Base-by-base conservation (phyloP, 2,888 invertebrate species). In the Cactoblastis cactorum region DNA sequence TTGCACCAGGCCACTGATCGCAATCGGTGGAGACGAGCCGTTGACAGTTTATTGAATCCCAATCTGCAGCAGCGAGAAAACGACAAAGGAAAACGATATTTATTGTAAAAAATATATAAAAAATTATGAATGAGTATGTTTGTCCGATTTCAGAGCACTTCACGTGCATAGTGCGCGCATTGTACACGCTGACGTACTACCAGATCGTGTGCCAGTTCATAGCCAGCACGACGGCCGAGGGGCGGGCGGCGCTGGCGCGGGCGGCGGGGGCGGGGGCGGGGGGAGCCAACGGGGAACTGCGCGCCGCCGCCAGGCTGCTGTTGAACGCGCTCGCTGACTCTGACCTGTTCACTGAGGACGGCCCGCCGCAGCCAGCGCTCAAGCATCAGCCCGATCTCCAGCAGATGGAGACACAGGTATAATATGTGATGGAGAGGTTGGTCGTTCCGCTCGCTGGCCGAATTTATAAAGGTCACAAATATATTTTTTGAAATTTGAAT, bases 131-230 rank as follows among this genome's bases (percentile, higher is more conserved):
- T n/a, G n/a, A n/a, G n/a, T n/a, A n/a, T 22, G 22, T 22, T 22
- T 22, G 6, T 22, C 6, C 22, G 22, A 22, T 22, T 12, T 1
- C 91, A 97, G 97, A 94, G 48, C 97, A 97, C 77, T 97, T 96
- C 85, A 95, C 95, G 0, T 94, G 95, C 73, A 93, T 97, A 67
- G 95, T 97, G 1, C 95, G 95, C 77, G 94, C 95, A 58, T 91
- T 97, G 59, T 98, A 96, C 90, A 96, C 97, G 78, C 91, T 98
- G 57, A 91, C 95, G 54, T 97, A 96, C 87, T 95, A 97, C 80
- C 97, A 98, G 91, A 94, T 96, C 45, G 92, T 97, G 57, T 92
- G 95, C 49, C 95, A 96, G 81, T 90, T 97, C 56, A 93, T 94
- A 50, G 94, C 94, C 57, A 91, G 91, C 57, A 87, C 94, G 69